These are phyloP conservation scores for Philopedon plagiatum DNA, from an alignment of 2,888 invertebrate genomes.

Conservation along the genomic window DNA sequence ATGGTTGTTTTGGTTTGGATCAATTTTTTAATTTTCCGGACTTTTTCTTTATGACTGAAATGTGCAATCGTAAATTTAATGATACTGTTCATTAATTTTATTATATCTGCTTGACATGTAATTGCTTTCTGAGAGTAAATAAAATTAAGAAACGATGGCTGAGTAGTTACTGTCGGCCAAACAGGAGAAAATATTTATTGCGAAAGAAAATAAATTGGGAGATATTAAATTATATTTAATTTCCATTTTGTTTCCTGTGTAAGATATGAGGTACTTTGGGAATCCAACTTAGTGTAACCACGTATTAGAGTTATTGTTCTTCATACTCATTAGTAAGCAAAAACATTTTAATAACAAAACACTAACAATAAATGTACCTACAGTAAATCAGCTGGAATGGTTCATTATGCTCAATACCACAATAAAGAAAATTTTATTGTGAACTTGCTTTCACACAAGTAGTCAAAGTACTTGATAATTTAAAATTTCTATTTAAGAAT, in stretches of 20 bases:
- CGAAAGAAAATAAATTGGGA: not conserved
- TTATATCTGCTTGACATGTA: too few species aligned
- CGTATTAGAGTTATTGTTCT: not conserved
- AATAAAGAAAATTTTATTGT: conserved; percentile 3
- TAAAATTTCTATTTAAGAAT: not conserved
- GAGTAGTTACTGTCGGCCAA: too few species aligned
- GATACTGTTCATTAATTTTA: too few species aligned
- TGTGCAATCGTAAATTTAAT: too few species aligned
- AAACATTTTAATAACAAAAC: not conserved
- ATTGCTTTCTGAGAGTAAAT: too few species aligned
- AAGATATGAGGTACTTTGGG: not conserved
- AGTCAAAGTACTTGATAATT: not conserved
- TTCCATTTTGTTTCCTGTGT: not conserved
- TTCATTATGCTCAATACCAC: not conserved
- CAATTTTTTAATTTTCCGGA: too few species aligned
- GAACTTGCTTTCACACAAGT: conserved; percentile 3
- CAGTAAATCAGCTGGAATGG: not conserved
- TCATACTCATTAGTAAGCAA: not conserved
- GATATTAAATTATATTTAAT: not conserved
- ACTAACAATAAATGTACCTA: not conserved
- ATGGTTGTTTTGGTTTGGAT: too few species aligned
- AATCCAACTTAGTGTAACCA: not conserved
- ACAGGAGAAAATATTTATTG: not conserved
- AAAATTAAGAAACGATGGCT: too few species aligned
- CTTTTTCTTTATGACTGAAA: too few species aligned